Base-by-base conservation (phyloP, 2,113 vertebrate genomes). In the Lagopus muta region DNA sequence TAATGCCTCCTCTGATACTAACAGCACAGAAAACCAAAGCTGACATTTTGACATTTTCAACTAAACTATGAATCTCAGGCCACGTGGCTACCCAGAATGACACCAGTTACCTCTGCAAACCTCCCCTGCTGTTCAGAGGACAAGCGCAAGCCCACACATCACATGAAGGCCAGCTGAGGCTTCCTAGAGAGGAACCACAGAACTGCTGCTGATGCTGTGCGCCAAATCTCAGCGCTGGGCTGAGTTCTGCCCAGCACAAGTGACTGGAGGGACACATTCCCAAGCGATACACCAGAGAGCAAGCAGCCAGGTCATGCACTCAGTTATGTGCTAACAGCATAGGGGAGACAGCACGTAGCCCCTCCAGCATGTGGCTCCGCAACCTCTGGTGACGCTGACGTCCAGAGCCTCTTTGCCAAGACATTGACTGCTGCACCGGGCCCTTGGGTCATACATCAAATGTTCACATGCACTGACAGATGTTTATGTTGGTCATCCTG, bases 401-500 rank as follows among this genome's bases (percentile, higher is more conserved):
- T 83, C 85, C 88, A 8, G 80, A 60, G 73, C 92, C 61, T 82
- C 48, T 45, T 83, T 95, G 91, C 90, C 94, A 95, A 93, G 85
- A 92, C 11, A 65, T 54, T 92, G 94, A 92, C 82, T 94, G 85
- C 89, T 82, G 91, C 61, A 6, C 90, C 34, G 82, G 88, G 82
- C 76, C 88, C 80, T 79, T 78, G 73, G 86, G 88, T 93, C 88
- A 88, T 94, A 95, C 93, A 94, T 95, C 96, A 95, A 95, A 96
- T 94, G 95, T 90, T 93, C 92, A 94, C 92, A 88, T 89, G 92
- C 85, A 92, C 93, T 92, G 93, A 96, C 90, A 95, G 86, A 95
- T 93, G 93, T 93, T 93, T 90, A 84, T 88, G 90, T 75, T 89
- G 95, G 93, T 95, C 88, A 95, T 96, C 89, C 85, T 89, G 92